Evolutionary conservation across 2,797 vertebrate species (phyloP).

Genomic region (Phylloscopus collybita): DNA sequence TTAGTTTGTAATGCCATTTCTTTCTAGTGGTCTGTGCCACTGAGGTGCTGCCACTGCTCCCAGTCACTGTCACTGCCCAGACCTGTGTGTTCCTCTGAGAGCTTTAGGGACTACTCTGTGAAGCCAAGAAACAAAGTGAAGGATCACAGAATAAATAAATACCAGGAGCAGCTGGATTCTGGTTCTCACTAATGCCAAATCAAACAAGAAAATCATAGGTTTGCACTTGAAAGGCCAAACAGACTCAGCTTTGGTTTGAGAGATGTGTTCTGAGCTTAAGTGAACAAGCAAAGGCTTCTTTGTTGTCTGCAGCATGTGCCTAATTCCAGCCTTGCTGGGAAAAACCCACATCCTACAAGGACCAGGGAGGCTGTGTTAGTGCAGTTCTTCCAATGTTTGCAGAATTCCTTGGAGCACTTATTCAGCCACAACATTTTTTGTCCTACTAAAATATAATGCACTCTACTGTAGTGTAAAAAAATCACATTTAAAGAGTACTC

Average conservation of each 20-base stretch:
- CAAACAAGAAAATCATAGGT: constrained; percentile 47
- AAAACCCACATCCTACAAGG: constrained; percentile 40
- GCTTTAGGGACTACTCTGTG: not conserved
- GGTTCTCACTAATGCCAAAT: constrained; percentile 26
- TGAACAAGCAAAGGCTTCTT: constrained; percentile 46
- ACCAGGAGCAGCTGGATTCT: constrained; percentile 13
- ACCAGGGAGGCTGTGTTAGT: not conserved
- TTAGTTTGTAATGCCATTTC: not conserved
- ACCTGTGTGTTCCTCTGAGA: not conserved
- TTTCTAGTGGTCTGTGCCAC: not conserved
- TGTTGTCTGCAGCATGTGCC: constrained; percentile 41
- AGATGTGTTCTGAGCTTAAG: constrained; percentile 43
- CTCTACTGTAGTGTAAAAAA: not conserved
- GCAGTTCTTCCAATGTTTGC: not conserved
- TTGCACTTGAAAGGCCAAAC: constrained; percentile 21
- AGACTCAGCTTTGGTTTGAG: constrained; percentile 11
- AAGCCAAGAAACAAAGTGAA: not conserved
- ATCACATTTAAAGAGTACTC: not conserved
- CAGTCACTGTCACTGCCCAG: not conserved
- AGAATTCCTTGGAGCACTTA: not conserved
- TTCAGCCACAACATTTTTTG: not conserved
- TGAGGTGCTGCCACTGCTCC: not conserved
- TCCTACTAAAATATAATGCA: not conserved
- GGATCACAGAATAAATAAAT: constrained; percentile 16
- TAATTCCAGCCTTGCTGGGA: constrained; percentile 35